Conservation (phyloP, 1,140 invertebrate species). For the Trachymyrmex cornetzi region DNA sequence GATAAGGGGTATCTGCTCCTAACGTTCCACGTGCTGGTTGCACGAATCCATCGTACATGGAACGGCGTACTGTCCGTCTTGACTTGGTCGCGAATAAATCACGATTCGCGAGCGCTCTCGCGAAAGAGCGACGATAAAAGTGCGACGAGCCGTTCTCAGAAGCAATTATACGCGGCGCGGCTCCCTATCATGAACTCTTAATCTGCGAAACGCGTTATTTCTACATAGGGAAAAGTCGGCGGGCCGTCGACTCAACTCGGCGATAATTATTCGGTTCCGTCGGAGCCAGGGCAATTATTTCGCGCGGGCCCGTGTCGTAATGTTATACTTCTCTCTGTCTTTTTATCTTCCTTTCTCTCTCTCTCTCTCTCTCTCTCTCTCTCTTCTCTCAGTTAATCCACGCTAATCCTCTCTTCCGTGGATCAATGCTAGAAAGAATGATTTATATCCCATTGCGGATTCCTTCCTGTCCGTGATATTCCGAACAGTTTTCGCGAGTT, state of each 20-base stretch:
- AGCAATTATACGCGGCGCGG: conserved; percentile 59
- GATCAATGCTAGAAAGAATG: conserved; percentile 53
- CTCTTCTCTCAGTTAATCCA: no score
- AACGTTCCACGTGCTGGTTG: conserved; percentile 21
- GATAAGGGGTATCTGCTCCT: conserved; percentile 34
- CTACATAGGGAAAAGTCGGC: conserved; percentile 57
- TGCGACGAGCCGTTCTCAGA: conserved; percentile 58
- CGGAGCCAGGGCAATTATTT: conserved; percentile 45
- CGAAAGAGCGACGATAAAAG: conserved; percentile 55
- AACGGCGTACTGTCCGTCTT: conserved; percentile 13
- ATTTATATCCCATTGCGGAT: conserved; percentile 8
- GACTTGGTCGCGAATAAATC: conserved; percentile 50
- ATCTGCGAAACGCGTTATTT: conserved; percentile 59
- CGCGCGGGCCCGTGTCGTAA: conserved; percentile 53
- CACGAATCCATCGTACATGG: conserved; percentile 5
- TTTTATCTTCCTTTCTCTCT: no score
- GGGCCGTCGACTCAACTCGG: conserved; percentile 32
- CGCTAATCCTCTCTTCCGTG: conserved; percentile 8
- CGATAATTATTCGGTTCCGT: conserved; percentile 57
- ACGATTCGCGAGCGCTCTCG: conserved; percentile 45
- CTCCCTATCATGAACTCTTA: conserved; percentile 45
- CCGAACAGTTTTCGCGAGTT: background rate
- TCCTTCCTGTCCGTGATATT: conserved; percentile 20
- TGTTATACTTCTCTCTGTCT: background rate
- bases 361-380: background rate